A percentile compares a stretch with the other conserved stretches of the same genome.
Conservation (phyloP, 1,140 invertebrate species). For the Oppia nitens region DNA sequence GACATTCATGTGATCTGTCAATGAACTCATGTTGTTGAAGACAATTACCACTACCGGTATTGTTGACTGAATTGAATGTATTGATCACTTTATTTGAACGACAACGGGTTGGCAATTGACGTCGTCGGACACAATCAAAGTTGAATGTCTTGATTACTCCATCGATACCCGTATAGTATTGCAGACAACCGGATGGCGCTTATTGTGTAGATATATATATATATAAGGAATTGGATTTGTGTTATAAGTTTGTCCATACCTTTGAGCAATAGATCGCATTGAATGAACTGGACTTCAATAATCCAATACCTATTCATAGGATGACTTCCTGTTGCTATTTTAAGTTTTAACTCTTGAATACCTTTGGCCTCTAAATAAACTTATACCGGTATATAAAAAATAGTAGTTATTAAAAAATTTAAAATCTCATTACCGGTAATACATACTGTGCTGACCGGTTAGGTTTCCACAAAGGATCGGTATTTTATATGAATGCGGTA, state of each 20-base stretch:
- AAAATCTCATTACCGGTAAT: background rate
- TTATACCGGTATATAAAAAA: background rate
- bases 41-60: too few relatives aligned
- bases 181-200: constrained; percentile 55
- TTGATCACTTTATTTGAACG: too few relatives aligned
- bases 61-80: too few relatives aligned
- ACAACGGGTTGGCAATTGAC: background rate
- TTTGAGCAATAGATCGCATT: background rate
- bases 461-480: constrained; percentile 58
- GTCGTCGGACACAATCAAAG: constrained; percentile 3
- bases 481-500: constrained; percentile 29
- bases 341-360: background rate
- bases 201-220: background rate
- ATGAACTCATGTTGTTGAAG: too few relatives aligned
- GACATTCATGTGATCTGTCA: background rate
- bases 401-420: background rate
- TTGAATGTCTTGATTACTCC: constrained; percentile 53
- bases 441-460: constrained; percentile 43
- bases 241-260: background rate
- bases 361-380: background rate
- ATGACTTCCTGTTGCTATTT: background rate
- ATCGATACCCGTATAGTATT: constrained; percentile 45
- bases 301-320: background rate
- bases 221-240: background rate
- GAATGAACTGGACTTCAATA: background rate